Base-by-base conservation (phyloP, 2,113 vertebrate genomes). In the Triplophysa siluroides region DNA sequence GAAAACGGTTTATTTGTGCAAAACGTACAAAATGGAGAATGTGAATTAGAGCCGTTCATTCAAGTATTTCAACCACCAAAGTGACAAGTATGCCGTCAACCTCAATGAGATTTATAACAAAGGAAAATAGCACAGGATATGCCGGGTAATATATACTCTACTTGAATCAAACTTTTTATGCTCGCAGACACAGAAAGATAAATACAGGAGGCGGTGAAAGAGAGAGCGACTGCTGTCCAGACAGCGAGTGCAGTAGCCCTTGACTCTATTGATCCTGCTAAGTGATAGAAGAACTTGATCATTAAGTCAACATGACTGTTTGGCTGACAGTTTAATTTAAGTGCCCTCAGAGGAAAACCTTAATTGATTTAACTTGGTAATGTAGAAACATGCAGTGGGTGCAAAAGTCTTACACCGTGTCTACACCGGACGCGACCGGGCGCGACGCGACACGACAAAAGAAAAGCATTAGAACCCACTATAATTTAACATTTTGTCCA, bases 241-340 rank as follows among this genome's bases (percentile, higher is more conserved):
- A 66, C 18, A 69, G 38, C 43, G 26, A 67, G n/a, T 45, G 64
- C 9, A 23, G 8, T 11, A 26, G 47, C 19, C 52, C 60, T 78
- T 77, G 60, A 83, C 54, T 14, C 54, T 19, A 83, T 50, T 65
- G 33, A 83, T 74, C 26, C 16, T 14, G 19, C 69, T 80, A 43
- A 65, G 80, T 76, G 7, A 10, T 52, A n/a, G 41, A 76, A 26
- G n/a, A 62, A 79, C 29, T 23, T 26, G 14, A 50, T 64, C 58
- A 23, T 78, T 24, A 63, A 43, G 23, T 60, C 71, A 47, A 70
- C 78, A 77, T 77, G 76, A 74, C 52, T 63, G 54, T n/a, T 47
- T 72, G 83, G 87, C 64, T 78, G 84, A 47, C 77, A 63, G 78
- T 76, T 75, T 78, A 54, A 78, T 79, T 47, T 19, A 83, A 82